A percentile compares a stretch with the other conserved stretches of the same genome.
Evolutionary conservation across 1,140 invertebrate species (phyloP).

Genomic region (Heliconius congener): DNA sequence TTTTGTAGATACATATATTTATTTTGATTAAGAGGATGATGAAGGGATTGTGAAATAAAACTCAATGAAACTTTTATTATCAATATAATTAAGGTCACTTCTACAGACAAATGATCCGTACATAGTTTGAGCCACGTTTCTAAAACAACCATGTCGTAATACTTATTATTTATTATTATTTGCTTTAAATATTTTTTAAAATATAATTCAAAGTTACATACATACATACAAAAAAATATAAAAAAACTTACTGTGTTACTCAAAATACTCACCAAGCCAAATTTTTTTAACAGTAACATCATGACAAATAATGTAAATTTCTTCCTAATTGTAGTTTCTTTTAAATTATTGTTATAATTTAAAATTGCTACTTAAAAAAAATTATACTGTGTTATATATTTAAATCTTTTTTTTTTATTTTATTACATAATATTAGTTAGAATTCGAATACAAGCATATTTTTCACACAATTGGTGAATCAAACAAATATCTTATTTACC

Average conservation of each 20-base stretch:
- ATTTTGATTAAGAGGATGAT: not conserved
- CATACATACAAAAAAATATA: not conserved
- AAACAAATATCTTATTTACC: slow-evolving; percentile 2
- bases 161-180: slow-evolving; percentile 19
- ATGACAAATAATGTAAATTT: too few species aligned
- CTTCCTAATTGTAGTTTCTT: too few species aligned
- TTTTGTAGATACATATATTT: not conserved
- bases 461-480: not conserved
- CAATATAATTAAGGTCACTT: slow-evolving; percentile 69
- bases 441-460: not conserved
- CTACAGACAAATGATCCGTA: slow-evolving; percentile 59
- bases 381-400: too few species aligned
- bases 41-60: slow-evolving; percentile 26
- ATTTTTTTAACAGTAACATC: too few species aligned
- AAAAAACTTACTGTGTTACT: too few species aligned
- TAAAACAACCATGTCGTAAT: slow-evolving; percentile 50
- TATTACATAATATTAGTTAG: not conserved
- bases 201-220: not conserved
- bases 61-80: slow-evolving; percentile 50
- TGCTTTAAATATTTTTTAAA: not conserved
- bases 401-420: too few species aligned
- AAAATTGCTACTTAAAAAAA: too few species aligned
- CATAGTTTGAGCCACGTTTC: slow-evolving; percentile 59
- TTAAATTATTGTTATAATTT: too few species aligned
- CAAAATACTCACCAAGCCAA: too few species aligned